These are phyloP conservation scores for Alosa sapidissima DNA, from an alignment of 2,797 vertebrate species.

Conservation along the genomic window DNA sequence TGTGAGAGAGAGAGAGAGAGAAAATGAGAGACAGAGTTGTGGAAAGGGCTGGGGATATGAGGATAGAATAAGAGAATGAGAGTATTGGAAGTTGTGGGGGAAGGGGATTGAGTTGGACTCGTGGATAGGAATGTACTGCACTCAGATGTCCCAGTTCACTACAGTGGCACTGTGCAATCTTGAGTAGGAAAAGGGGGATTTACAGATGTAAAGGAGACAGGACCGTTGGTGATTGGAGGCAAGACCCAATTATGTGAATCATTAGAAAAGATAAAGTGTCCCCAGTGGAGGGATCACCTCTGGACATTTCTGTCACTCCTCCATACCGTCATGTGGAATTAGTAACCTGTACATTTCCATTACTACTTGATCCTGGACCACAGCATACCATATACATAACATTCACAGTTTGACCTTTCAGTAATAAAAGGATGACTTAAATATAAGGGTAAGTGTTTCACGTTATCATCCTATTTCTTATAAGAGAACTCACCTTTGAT, in stretches of 20 bases:
- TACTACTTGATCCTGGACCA: background rate
- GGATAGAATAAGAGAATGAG: background rate
- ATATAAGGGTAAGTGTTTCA: background rate
- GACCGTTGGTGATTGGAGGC: slow-evolving; percentile 43
- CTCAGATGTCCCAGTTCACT: slow-evolving; percentile 35
- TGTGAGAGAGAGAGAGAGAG: background rate
- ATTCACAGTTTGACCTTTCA: background rate
- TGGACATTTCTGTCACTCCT: background rate
- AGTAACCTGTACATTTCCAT: background rate
- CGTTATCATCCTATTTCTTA: background rate
- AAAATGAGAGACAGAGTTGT: background rate
- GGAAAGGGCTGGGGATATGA: background rate
- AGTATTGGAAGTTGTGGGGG: slow-evolving; percentile 9
- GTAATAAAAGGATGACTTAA: background rate
- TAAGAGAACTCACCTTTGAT: background rate
- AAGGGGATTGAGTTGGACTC: background rate
- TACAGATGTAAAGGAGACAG: slow-evolving; percentile 47
- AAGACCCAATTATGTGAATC: slow-evolving; percentile 47
- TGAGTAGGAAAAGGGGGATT: slow-evolving; percentile 39
- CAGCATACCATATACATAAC: background rate
- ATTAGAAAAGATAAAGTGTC: slow-evolving; percentile 50
- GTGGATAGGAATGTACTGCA: slow-evolving; percentile 7
- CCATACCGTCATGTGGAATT: background rate
- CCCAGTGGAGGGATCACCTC: slow-evolving; percentile 30
- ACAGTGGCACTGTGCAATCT: slow-evolving; percentile 45